Percentiles rank a stretch among this genome's conserved stretches.
These are phyloP conservation scores for Erithacus rubecula DNA, from an alignment of 2,797 vertebrate species.

Conservation along the genomic window DNA sequence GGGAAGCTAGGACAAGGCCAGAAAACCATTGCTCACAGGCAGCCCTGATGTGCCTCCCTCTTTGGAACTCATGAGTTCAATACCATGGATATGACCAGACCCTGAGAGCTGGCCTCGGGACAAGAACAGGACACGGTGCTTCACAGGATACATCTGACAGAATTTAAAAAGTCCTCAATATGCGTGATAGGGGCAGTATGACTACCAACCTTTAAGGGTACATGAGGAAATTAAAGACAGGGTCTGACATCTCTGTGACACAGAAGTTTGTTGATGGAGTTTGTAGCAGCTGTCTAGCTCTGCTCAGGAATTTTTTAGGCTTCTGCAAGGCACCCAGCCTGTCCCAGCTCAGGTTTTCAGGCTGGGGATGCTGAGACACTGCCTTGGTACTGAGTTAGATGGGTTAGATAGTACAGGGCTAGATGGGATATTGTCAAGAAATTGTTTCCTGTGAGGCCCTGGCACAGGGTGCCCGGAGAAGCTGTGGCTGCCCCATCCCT, in stretches of 20 bases:
- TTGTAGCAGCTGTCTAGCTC: background rate
- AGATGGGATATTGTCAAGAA: background rate
- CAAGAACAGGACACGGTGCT: background rate
- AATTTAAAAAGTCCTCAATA: background rate
- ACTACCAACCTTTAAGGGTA: background rate
- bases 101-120: background rate
- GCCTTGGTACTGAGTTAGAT: background rate
- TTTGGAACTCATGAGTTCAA: background rate
- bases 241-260: accelerated
- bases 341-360: background rate
- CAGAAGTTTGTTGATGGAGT: background rate
- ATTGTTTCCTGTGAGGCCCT: background rate
- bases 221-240: background rate
- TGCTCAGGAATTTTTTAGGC: background rate
- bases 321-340: background rate
- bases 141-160: background rate
- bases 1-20: background rate
- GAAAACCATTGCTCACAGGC: background rate
- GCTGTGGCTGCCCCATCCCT: background rate
- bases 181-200: background rate
- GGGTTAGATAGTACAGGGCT: too few species aligned
- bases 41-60: background rate
- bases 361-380: background rate
- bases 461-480: background rate
- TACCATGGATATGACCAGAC: background rate